Conservation (phyloP, 2,797 vertebrate species). For the Lithobates sylvaticus region DNA sequence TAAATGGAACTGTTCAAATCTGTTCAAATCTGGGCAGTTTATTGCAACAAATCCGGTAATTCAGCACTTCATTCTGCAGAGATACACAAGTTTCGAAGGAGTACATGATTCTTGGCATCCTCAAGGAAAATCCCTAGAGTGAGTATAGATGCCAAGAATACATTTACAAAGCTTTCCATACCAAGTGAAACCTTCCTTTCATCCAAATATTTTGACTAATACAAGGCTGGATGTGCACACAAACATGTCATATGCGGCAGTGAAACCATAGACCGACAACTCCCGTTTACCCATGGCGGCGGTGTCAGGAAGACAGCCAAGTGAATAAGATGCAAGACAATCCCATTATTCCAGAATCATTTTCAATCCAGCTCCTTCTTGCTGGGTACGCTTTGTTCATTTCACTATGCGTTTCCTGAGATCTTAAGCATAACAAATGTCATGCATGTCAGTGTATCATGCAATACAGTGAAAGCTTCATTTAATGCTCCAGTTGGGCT, state of each 20-base stretch:
- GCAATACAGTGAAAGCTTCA: neutral
- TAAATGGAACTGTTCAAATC: neutral
- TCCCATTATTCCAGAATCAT: neutral
- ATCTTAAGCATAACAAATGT: neutral
- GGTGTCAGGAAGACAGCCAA: constrained; percentile 8
- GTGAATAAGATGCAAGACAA: neutral
- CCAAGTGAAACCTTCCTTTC: constrained; percentile 51
- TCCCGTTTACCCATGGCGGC: neutral
- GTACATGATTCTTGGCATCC: constrained; percentile 56
- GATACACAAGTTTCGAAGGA: constrained; percentile 51
- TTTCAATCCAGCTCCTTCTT: constrained; percentile 20
- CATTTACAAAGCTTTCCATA: constrained; percentile 54
- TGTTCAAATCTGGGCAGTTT: constrained; percentile 19
- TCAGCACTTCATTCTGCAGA: constrained; percentile 57
- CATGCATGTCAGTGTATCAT: neutral
- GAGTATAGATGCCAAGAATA: constrained; percentile 58
- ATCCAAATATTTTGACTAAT: constrained; percentile 61
- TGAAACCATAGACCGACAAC: constrained; percentile 1
- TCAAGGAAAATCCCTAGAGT: constrained; percentile 56
- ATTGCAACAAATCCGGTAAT: constrained; percentile 52
- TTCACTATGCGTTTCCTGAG: neutral
- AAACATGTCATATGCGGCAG: constrained; percentile 49
- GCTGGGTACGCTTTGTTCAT: neutral
- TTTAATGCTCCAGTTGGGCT: too few relatives aligned
- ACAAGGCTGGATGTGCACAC: constrained; percentile 42